Evolutionary conservation across 2,888 invertebrate species (phyloP), one percentile per base, ranked within the genome.

Genomic region (Caradrina kadenii): DNA sequence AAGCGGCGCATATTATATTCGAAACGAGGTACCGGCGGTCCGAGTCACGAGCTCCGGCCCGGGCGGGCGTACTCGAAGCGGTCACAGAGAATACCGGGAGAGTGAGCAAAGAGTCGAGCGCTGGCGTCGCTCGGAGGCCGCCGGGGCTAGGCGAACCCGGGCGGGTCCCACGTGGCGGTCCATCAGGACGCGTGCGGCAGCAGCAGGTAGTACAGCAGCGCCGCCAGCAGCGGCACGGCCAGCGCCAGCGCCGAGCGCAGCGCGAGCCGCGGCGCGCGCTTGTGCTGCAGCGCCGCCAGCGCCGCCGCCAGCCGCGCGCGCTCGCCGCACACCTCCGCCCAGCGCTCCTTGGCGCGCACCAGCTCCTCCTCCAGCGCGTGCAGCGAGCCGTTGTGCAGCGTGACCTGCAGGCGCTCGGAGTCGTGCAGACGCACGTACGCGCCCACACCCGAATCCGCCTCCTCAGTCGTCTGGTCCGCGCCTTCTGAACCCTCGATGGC

Each of bases 291-390:
- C 71, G 90, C 90, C 54, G 96, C 93, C 84, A 98, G 95, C 88
- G 97, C 84, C 48, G 83, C 84, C 54, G 96, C 94, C 53, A 97
- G 93, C 65, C 96, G 94, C 68, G 96, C 94, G 84, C 97, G 96
- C 85, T 97, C 97, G 35, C 96, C 96, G 84, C 96, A 94, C 70
- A 96, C 97, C 82, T 96, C 96, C 71, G 97, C 97, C 95, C 97
- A 98, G 82, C 97, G 96, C 90, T 97, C 97, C 88, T 98, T 98
- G 76, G 98, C 96, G 60, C 97, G 95, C 68, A 97, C 97, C 84
- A 98, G 93, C 91, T 98, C 98, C 89, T 98, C 97, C 89, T 97
- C 97, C 31, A 98, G 93, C 86, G 96, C 96, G 86, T 96, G 96
- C 86, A 97, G 91, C 88, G 96, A 94, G 39, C 97, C 96, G 86